A percentile compares a stretch with the other conserved stretches of the same genome.
Evolutionary conservation across 2,797 vertebrate species (phyloP).

Genomic region (Amniataba percoides): DNA sequence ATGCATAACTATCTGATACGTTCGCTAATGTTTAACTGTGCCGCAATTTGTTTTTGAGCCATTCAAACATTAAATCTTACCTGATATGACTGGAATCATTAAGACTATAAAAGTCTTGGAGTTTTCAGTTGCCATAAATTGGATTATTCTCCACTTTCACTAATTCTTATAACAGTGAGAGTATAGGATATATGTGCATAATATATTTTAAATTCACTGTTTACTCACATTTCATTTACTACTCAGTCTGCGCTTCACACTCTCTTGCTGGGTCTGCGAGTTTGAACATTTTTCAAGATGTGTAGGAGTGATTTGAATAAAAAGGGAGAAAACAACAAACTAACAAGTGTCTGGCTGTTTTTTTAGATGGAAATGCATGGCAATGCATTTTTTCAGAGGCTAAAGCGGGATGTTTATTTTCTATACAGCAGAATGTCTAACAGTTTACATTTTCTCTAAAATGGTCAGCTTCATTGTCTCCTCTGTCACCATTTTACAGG

Average conservation of each 20-base stretch:
- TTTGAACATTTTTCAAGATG: slow-evolving; percentile 9
- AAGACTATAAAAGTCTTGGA: slow-evolving; percentile 57
- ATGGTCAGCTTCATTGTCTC: slow-evolving; percentile 47
- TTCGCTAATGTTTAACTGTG: slow-evolving; percentile 48
- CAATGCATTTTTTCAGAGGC: slow-evolving; percentile 37
- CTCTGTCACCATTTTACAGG: slow-evolving; percentile 34
- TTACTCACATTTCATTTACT: slow-evolving; percentile 67
- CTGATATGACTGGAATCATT: slow-evolving; percentile 36
- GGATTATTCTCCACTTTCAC: slow-evolving; percentile 56
- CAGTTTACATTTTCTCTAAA: slow-evolving; percentile 44
- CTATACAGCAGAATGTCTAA: slow-evolving; percentile 27
- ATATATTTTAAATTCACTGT: slow-evolving; percentile 55
- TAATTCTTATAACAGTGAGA: slow-evolving; percentile 40
- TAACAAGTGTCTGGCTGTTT: slow-evolving; percentile 18
- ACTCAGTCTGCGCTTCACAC: slow-evolving; percentile 10
- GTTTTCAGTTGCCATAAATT: slow-evolving; percentile 62
- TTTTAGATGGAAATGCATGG: slow-evolving; percentile 34
- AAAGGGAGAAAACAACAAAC: slow-evolving; percentile 41
- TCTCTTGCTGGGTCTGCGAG: no score
- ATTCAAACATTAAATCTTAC: slow-evolving; percentile 42
- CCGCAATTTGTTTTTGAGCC: slow-evolving; percentile 40
- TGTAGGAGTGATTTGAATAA: slow-evolving; percentile 56
- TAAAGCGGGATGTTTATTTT: slow-evolving; percentile 39
- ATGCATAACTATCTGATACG: slow-evolving; percentile 57
- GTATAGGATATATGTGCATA: slow-evolving; percentile 53